Conservation (phyloP, 2,888 invertebrate genomes). For the Lasioglossum leucozonium region DNA sequence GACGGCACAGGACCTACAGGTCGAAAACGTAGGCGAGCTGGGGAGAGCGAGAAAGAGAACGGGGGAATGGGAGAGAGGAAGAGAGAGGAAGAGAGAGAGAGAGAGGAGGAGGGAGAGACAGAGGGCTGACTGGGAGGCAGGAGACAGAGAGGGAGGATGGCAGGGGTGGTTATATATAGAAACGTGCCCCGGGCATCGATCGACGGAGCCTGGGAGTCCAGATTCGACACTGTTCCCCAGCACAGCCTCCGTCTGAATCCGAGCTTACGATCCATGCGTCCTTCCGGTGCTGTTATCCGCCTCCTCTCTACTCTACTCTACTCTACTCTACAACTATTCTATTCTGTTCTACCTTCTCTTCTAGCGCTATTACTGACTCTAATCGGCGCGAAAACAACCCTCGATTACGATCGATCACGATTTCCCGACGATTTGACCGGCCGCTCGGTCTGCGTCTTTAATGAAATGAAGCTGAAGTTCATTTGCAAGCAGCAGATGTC, state of each 20-base stretch:
- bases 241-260: conserved; percentile 61
- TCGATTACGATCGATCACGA: conserved; percentile 16
- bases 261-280: conserved; percentile 37
- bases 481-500: not conserved
- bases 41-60: not conserved
- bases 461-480: not conserved
- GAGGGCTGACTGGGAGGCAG: conserved; percentile 36
- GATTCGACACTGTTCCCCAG: conserved; percentile 76
- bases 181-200: conserved; percentile 82
- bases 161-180: conserved; percentile 75
- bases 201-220: conserved; percentile 81
- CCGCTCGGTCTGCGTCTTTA: not conserved
- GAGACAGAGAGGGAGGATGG: conserved; percentile 58
- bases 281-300: conserved; percentile 25
- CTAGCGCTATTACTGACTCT: not conserved
- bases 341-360: not conserved
- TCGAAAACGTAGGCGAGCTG: conserved; percentile 39
- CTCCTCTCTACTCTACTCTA: not conserved
- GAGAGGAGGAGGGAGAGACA: not conserved
- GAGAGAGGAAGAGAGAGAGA: not conserved
- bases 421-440: not conserved
- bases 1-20: conserved; percentile 46
- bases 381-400: conserved; percentile 15
- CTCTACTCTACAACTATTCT: too few relatives aligned
- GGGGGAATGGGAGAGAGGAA: not conserved